Conservation (phyloP, 2,797 vertebrate species). For the Cuniculus paca region DNA sequence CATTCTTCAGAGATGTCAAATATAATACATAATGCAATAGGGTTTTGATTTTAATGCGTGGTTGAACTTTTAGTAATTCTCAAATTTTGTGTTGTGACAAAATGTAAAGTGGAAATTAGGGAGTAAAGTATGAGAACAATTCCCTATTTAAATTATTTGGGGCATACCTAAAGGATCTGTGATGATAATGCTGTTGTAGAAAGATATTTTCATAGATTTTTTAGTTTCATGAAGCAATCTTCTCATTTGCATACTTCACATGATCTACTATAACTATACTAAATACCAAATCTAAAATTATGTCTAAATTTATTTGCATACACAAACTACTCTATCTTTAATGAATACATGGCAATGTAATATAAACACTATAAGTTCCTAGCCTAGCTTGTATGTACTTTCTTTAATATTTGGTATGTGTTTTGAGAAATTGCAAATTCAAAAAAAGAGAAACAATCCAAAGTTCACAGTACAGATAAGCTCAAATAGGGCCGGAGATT, state of each 20-base stretch:
- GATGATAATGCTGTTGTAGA: not conserved
- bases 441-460: not conserved
- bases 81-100: not conserved
- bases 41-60: not conserved
- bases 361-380: not conserved
- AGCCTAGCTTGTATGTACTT: not conserved
- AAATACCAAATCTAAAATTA: not conserved
- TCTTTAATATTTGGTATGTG: not conserved
- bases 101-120: conserved; percentile 22
- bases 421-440: not conserved
- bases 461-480: not conserved
- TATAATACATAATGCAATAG: not conserved
- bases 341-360: not conserved
- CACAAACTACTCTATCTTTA: not conserved
- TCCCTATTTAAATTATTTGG: not conserved
- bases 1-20: not conserved
- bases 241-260: not conserved
- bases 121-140: not conserved
- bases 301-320: not conserved
- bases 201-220: not conserved
- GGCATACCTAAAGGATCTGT: not conserved
- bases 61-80: not conserved
- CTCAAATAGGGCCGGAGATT: too few species aligned
- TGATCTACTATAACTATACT: not conserved
- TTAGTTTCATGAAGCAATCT: not conserved